phyloP scores from a whole-genome alignment of 2,888 invertebrate species.

The Sinelater perroti region DNA sequence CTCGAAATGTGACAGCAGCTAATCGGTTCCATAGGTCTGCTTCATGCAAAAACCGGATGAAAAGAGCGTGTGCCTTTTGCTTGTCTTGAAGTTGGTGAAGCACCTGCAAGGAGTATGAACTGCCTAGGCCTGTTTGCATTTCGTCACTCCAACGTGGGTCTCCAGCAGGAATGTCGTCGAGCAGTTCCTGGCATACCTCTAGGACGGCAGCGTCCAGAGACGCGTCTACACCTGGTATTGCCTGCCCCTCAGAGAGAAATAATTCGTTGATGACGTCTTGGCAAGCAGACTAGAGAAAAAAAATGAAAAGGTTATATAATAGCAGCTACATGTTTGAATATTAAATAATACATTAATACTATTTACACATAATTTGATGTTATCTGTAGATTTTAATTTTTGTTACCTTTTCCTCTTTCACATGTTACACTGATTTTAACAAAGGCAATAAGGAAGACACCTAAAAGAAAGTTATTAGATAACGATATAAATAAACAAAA shows the following conservation, averaged over 20 bases:
- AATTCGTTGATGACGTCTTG: conserved; percentile 62
- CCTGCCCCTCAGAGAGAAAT: conserved; percentile 59
- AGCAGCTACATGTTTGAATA: no score
- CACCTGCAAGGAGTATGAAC: conserved; percentile 84
- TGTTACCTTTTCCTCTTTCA: no score
- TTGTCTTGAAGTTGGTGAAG: conserved; percentile 88
- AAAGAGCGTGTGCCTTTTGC: conserved; percentile 79
- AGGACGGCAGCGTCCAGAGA: conserved; percentile 69
- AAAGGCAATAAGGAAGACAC: no score
- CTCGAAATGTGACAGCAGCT: conserved; percentile 53
- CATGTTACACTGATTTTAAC: no score
- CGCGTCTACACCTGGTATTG: conserved; percentile 60
- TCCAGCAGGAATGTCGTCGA: conserved; percentile 87
- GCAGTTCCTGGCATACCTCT: conserved; percentile 76
- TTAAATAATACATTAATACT: no score
- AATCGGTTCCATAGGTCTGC: conserved; percentile 73
- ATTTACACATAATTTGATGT: no score
- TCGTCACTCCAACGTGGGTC: conserved; percentile 78
- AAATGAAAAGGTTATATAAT: no score
- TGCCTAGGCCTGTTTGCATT: conserved; percentile 66
- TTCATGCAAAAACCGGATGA: conserved; percentile 78
- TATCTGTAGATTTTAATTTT: no score
- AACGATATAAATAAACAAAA: no score
- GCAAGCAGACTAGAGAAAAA: conserved; percentile 57
- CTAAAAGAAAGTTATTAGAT: no score